Evolutionary conservation across 1,140 invertebrate species (phyloP).

Genomic region (Arion vulgaris): DNA sequence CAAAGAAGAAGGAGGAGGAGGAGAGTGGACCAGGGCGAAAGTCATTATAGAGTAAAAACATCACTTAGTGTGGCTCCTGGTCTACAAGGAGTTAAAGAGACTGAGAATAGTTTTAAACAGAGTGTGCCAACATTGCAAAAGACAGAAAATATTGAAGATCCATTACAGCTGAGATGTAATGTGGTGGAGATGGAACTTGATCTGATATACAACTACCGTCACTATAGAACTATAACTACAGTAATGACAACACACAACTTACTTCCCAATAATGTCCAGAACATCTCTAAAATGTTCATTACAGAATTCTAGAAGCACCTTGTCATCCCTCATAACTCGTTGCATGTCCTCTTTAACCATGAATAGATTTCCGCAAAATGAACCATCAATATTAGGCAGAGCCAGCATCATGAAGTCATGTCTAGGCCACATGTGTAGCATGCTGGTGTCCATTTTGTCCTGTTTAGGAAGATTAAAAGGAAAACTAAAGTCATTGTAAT

Average conservation of each 20-base stretch:
- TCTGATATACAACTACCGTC: too few species aligned
- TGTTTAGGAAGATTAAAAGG: not conserved
- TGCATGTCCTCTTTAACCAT: constrained; percentile 4
- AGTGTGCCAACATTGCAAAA: too few species aligned
- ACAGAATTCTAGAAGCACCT: not conserved
- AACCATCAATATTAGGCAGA: not conserved
- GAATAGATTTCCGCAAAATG: constrained; percentile 20
- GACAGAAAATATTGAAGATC: too few species aligned
- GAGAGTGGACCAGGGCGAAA: too few species aligned
- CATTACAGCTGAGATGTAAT: too few species aligned
- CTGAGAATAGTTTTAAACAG: too few species aligned
- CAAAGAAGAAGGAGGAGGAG: too few species aligned
- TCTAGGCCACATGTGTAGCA: constrained; percentile 25
- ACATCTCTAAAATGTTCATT: not conserved
- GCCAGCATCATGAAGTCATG: constrained; percentile 14
- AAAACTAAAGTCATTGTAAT: not conserved
- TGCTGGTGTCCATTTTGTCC: not conserved
- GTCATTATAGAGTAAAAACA: too few species aligned
- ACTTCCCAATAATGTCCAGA: constrained; percentile 2
- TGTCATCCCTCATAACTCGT: not conserved
- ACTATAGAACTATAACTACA: not conserved
- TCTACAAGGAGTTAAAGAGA: too few species aligned
- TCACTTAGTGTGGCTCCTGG: too few species aligned
- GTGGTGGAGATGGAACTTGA: too few species aligned
- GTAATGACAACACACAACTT: not conserved